These are phyloP conservation scores for Sander vitreus DNA, from an alignment of 2,113 vertebrate species.

Conservation along the genomic window DNA sequence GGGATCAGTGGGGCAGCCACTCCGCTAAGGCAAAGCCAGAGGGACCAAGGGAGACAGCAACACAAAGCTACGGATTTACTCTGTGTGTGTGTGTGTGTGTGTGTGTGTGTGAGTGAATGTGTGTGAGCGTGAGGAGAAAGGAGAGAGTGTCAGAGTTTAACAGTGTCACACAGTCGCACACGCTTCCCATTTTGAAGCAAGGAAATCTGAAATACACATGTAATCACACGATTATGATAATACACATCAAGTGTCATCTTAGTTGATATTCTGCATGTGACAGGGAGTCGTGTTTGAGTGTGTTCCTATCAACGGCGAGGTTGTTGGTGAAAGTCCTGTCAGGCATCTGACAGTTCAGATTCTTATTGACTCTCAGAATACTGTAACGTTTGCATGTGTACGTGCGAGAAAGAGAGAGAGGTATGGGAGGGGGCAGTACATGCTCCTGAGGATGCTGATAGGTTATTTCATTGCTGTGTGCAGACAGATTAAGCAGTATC, in stretches of 20 bases:
- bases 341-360: conserved; percentile 33
- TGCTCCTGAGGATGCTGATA: too few relatives aligned
- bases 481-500: neutral
- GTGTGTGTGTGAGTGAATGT: conserved; percentile 15
- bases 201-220: conserved; percentile 81
- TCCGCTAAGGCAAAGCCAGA: conserved; percentile 69
- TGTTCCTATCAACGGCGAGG: conserved; percentile 38
- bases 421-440: too few relatives aligned
- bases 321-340: conserved; percentile 57
- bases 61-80: conserved; percentile 82
- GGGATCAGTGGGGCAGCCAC: conserved; percentile 68
- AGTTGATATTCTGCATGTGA: conserved; percentile 69
- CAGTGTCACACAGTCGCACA: conserved; percentile 60
- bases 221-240: conserved; percentile 83
- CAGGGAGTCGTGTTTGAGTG: conserved; percentile 60
- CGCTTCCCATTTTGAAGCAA: conserved; percentile 65
- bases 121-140: conserved; percentile 8
- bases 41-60: conserved; percentile 78
- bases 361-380: conserved; percentile 57
- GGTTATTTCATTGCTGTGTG: neutral
- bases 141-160: conserved; percentile 30
- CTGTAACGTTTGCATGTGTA: conserved; percentile 15
- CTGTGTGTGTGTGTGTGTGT: conserved; percentile 36
- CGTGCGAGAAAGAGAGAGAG: neutral
- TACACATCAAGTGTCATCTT: conserved; percentile 81